Conservation (phyloP, 2,113 vertebrate genomes). For the Centrocercus urophasianus region DNA sequence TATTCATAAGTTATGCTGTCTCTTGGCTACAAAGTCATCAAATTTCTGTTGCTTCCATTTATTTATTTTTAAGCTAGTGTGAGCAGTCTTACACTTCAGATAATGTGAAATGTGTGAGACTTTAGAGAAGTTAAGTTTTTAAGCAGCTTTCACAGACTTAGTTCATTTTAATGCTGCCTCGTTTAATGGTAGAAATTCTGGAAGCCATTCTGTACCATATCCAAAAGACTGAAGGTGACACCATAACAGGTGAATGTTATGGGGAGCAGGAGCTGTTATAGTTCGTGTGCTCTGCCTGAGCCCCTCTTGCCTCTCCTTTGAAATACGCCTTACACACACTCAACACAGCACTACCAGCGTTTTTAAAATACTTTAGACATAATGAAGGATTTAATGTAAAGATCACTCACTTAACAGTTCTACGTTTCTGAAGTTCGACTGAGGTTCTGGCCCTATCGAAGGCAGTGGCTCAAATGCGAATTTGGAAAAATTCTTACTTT, state of each 20-base stretch:
- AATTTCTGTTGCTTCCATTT: not conserved
- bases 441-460: not conserved
- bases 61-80: not conserved
- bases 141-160: not conserved
- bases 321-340: not conserved
- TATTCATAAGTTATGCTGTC: not conserved
- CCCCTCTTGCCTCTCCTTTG: not conserved
- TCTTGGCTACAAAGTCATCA: not conserved
- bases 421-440: not conserved
- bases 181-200: not conserved
- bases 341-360: not conserved
- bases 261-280: not conserved
- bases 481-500: not conserved
- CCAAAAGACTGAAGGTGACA: not conserved
- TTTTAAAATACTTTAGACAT: not conserved
- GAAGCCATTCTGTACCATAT: not conserved
- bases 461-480: not conserved
- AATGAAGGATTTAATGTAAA: not conserved
- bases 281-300: not conserved
- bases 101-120: conserved; percentile 7
- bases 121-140: conserved; percentile 16
- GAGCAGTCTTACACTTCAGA: not conserved
- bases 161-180: not conserved
- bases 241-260: not conserved
- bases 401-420: rapidly evolving